Evolutionary conservation across 1,140 invertebrate genomes (phyloP).

Genomic region (Polypedilum vanderplanki): DNA sequence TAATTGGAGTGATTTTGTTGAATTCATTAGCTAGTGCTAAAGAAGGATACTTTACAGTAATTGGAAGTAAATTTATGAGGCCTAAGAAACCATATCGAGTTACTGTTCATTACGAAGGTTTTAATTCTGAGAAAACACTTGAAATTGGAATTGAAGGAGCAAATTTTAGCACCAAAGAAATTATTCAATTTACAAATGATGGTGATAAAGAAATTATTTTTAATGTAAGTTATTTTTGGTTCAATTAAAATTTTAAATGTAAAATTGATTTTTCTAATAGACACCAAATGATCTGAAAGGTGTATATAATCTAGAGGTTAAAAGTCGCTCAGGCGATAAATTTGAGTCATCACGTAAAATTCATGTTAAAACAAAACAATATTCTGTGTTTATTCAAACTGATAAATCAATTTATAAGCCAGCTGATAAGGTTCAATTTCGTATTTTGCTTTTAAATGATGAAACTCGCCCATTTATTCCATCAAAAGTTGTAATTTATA

Average conservation of each 20-base stretch:
- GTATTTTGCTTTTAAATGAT: constrained; percentile 72
- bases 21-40: too few species aligned
- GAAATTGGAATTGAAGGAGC: neutral
- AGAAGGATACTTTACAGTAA: neutral
- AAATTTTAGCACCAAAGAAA: neutral
- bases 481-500: neutral
- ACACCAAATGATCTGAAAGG: neutral
- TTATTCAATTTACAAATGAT: neutral
- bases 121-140: neutral
- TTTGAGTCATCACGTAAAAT: neutral
- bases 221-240: neutral
- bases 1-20: too few species aligned
- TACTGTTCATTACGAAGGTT: neutral
- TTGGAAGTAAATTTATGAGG: neutral
- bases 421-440: constrained; percentile 73
- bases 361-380: constrained; percentile 67
- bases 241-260: too few species aligned
- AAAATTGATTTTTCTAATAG: neutral
- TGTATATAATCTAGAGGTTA: neutral
- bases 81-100: neutral
- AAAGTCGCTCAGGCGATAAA: neutral
- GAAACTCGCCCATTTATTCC: constrained; percentile 53
- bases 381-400: constrained; percentile 88
- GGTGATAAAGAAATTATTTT: neutral
- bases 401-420: constrained; percentile 93